Evolutionary conservation across 1,140 invertebrate genomes (phyloP).

Genomic region (Eurosta solidaginis): DNA sequence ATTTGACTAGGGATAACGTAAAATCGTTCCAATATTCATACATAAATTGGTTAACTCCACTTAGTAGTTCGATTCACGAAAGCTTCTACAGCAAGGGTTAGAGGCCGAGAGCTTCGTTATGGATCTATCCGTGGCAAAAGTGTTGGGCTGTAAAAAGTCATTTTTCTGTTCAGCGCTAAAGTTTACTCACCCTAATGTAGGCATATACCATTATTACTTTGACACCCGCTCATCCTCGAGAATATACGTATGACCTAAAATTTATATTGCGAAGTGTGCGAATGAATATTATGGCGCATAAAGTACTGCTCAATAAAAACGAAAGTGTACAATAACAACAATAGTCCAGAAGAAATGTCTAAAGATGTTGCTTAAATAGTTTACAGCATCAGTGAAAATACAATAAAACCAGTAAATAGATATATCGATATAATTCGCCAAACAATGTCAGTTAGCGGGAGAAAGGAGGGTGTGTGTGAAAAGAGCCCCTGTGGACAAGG

Average conservation of each 20-base stretch:
- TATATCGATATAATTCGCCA: background rate
- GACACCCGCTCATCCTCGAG: background rate
- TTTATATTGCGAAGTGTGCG: background rate
- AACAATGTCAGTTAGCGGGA: background rate
- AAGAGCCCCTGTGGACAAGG: conserved; percentile 1
- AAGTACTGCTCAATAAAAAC: conserved; percentile 8
- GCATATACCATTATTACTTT: background rate
- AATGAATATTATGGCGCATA: background rate
- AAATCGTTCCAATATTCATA: too few species aligned
- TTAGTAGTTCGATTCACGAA: too few species aligned
- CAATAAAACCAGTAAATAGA: background rate
- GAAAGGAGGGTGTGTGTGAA: background rate
- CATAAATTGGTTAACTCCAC: too few species aligned
- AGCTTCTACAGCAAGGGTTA: too few species aligned
- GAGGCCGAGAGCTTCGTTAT: too few species aligned
- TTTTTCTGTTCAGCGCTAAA: too few species aligned
- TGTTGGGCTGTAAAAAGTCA: too few species aligned
- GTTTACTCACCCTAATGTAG: too few species aligned
- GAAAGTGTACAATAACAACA: conserved; percentile 11
- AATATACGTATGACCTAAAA: too few species aligned
- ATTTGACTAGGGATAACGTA: too few species aligned
- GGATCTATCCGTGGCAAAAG: too few species aligned
- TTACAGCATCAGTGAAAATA: background rate
- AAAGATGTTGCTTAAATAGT: background rate
- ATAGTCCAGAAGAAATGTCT: background rate